Evolutionary conservation across 1,140 invertebrate genomes (phyloP), one percentile per base, ranked within the genome.

Genomic region (Streblospio benedicti): DNA sequence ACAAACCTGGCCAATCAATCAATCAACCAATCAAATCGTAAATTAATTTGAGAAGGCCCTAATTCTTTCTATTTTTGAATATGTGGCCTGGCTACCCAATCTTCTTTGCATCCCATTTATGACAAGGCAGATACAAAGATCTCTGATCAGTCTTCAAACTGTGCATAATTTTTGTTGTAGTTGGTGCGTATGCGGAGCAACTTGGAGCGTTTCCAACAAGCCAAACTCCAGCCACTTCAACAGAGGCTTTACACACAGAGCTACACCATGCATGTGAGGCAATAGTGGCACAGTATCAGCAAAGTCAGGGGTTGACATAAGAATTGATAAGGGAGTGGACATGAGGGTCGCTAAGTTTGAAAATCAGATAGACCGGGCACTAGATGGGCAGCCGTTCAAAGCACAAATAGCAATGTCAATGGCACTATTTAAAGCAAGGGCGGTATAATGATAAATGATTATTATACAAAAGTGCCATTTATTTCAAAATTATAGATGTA

Each of bases 161-260:
- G 5, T 60, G 18, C 49, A 25, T 35, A 38, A 32, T 30, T 31
- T 44, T 50, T 32, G 38, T 66, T 56, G 32, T 60, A 75, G 72
- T 69, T 76, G 33, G 53, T 74, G 23, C 84, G 85, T 68, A 93
- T 93, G 86, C 87, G 93, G 61, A 86, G 89, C 64, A 91, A 91
- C 0, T 72, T 97, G 51, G 86, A 89, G 54, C 84, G 87, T 70
- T 96, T 94, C 79, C 87, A 93, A 76, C 83, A 85, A 66, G 87
- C 86, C 20, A 91, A 89, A 76, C 72, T 97, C 9, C 85, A 88
- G 70, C 88, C 79, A 41, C 72, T 81, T 54, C 76, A 80, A 62
- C 76, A 76, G 16, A 69, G 68, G 49, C 28, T 79, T 1, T 35
- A 58, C 20, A 63, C 68, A 35, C 65, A 77, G 43, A 70, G 70